Evolutionary conservation across 2,888 invertebrate genomes (phyloP), one percentile per base, ranked within the genome.

Genomic region (Lepidochitona cinerea): DNA sequence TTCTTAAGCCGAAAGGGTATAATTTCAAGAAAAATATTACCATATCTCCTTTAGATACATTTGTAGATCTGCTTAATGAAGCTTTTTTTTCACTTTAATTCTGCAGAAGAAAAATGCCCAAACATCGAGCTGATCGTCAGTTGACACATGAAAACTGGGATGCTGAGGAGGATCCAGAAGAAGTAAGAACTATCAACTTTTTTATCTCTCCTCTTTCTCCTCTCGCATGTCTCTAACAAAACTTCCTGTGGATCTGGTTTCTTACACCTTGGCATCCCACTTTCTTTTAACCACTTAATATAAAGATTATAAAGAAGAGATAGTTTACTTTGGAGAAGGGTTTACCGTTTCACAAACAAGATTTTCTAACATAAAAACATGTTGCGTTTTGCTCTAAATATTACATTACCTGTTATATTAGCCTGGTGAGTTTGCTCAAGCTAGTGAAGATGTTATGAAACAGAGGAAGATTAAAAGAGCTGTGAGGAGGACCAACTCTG

Each of bases 401-500:
- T n/a, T n/a, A n/a, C n/a, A n/a, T n/a, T 70, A 18, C 37, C 72
- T 7, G 71, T 76, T 26, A 68, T 77, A 72, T 14, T 65, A 96
- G 83, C 93, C 94, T 80, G 96, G 96, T 9, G 92, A 92, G 41
- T 96, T 96, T 89, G 92, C 92, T 82, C 77, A 84, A 67, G 93
- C 94, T 0, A 76, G 93, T 0, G 93, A 94, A 49, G 94, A 95
- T 66, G 93, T 94, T 75, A 88, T 97, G 32, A 94, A 95, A 85
- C 93, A 93, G 83, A 93, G 97, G 87, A 93, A 95, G 73, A 94
- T 97, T 68, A 94, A 94, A 90, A 94, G 94, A 77, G 37, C 66
- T 35, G 37, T 66, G 18, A n/a, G 37, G 26, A 41, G 49, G 49
- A 7, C 49, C n/a, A n/a, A n/a, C n/a, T n/a, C n/a, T n/a, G n/a